A percentile compares a stretch with the other conserved stretches of the same genome.
Evolutionary conservation across 2,113 vertebrate species (phyloP).

Genomic region (Raphicerus campestris): DNA sequence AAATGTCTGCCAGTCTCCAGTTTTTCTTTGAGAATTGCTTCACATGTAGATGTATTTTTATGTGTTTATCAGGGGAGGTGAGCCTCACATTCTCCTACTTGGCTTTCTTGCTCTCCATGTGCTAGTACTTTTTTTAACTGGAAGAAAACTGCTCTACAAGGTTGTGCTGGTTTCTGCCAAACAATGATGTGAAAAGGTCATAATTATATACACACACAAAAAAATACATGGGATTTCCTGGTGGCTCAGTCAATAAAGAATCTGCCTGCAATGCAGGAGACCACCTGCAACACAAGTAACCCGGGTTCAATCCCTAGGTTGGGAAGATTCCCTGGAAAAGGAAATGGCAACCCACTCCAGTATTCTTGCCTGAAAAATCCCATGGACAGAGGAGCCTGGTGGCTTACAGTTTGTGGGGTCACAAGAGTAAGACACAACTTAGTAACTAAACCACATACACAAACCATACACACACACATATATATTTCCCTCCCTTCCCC

Average conservation of each 20-base stretch:
- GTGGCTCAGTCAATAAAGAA: neutral
- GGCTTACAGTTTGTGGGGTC: neutral
- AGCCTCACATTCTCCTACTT: neutral
- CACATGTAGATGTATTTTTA: neutral
- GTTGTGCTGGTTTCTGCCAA: neutral
- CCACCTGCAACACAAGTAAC: neutral
- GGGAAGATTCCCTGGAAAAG: neutral
- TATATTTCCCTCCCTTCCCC: neutral
- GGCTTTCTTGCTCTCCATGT: neutral
- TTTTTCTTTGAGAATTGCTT: neutral
- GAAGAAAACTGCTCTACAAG: neutral
- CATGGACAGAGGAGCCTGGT: neutral
- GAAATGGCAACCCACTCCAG: neutral
- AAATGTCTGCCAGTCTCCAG: neutral
- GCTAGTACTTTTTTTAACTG: neutral
- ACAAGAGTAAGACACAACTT: neutral
- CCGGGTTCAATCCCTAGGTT: neutral
- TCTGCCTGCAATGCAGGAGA: neutral
- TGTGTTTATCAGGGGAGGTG: neutral
- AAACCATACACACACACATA: neutral
- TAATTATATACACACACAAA: neutral
- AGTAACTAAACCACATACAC: neutral
- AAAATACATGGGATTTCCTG: neutral
- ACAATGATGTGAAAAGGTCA: neutral
- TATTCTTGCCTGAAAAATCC: neutral